Percentiles rank a stretch among this genome's conserved stretches.
Conservation (phyloP, 2,113 vertebrate genomes). For the Crocuta crocuta region DNA sequence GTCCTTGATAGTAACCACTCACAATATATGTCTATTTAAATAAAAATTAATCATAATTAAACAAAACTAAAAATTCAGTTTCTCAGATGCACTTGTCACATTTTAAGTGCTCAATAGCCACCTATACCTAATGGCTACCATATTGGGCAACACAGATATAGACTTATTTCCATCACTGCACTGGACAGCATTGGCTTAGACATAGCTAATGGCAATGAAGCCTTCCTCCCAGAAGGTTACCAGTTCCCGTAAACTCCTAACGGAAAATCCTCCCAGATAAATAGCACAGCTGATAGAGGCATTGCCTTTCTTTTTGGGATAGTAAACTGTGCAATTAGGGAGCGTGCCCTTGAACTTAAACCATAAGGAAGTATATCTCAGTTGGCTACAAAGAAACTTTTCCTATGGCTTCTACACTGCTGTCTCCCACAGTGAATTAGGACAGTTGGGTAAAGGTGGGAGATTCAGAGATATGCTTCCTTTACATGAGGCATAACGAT, state of each 20-base stretch:
- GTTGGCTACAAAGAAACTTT: neutral
- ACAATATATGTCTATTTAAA: neutral
- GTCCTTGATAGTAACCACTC: neutral
- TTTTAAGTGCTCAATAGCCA: neutral
- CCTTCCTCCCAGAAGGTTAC: neutral
- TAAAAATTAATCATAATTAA: neutral
- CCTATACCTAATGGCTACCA: neutral
- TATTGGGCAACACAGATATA: accelerated
- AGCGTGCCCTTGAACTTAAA: neutral
- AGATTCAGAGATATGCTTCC: neutral
- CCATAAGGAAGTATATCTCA: neutral
- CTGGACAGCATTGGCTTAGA: neutral
- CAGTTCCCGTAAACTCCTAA: neutral
- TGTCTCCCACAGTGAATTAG: neutral
- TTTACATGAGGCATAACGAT: neutral
- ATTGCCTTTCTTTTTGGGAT: neutral
- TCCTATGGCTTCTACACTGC: too few relatives aligned
- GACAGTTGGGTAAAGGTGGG: neutral
- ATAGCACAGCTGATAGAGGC: neutral
- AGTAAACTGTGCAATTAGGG: neutral
- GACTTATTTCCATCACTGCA: neutral
- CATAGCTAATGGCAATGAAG: neutral
- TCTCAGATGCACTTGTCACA: neutral
- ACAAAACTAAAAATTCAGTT: neutral
- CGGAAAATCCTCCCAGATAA: neutral